phyloP scores from a whole-genome alignment of 2,113 vertebrate species.

The Lanius collurio region DNA sequence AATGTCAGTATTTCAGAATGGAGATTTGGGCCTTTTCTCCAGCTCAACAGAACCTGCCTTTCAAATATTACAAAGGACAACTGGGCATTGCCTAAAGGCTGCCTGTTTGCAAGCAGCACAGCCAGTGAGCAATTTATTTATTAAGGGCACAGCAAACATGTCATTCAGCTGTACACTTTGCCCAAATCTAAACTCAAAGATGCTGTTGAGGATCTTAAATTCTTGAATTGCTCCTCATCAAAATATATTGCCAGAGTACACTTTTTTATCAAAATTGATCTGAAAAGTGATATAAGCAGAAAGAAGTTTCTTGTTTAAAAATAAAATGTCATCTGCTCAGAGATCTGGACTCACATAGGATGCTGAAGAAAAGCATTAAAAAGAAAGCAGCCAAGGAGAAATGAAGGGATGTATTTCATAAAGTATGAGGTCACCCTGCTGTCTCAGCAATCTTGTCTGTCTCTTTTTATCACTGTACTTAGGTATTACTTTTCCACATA shows the following conservation, averaged over 20 bases:
- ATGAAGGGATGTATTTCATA: not conserved
- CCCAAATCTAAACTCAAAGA: not conserved
- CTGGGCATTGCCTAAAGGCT: conserved; percentile 22
- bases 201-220: not conserved
- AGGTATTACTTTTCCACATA: conserved; percentile 1
- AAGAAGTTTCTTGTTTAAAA: conserved; percentile 2
- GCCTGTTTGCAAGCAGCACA: conserved; percentile 14
- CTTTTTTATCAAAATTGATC: not conserved
- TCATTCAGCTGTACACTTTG: conserved; percentile 21
- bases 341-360: not conserved
- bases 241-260: not conserved
- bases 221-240: not conserved
- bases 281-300: not conserved
- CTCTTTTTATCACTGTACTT: conserved; percentile 21
- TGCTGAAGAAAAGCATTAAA: not conserved
- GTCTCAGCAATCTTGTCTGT: conserved; percentile 8
- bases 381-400: not conserved
- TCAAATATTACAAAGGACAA: conserved; percentile 16
- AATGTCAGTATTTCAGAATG: not conserved
- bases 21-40: not conserved
- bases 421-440: conserved; percentile 11
- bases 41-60: not conserved
- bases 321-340: not conserved
- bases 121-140: conserved; percentile 18
- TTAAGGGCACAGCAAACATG: not conserved